Evolutionary conservation across 2,113 vertebrate species (phyloP).

Genomic region (Pteronura brasiliensis): DNA sequence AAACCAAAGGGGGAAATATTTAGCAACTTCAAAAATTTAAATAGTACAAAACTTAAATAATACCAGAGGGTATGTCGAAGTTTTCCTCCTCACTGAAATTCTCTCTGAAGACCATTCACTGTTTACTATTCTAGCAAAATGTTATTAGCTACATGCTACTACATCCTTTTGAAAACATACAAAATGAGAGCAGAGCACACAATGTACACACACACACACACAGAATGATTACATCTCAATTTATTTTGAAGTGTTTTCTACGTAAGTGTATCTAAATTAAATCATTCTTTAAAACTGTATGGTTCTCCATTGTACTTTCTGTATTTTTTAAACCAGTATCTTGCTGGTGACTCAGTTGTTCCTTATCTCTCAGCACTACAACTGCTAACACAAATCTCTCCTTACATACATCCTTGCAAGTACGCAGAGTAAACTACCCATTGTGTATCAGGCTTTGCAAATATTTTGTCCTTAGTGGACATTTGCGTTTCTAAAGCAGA

Average conservation of each 20-base stretch:
- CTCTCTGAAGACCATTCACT: neutral
- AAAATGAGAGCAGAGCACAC: neutral
- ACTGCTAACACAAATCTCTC: neutral
- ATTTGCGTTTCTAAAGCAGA: neutral
- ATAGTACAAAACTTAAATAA: neutral
- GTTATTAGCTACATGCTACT: neutral
- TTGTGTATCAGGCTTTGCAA: neutral
- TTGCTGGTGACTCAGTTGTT: neutral
- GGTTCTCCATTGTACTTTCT: neutral
- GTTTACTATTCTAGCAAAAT: neutral
- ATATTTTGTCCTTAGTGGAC: neutral
- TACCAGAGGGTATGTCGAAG: neutral
- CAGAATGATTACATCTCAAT: neutral
- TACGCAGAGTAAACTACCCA: neutral
- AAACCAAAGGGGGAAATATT: conserved; percentile 1
- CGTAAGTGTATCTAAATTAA: neutral
- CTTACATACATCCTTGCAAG: neutral
- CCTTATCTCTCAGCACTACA: neutral
- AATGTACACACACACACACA: neutral
- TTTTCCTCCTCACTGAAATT: neutral
- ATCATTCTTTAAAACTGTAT: neutral
- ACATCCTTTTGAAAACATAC: neutral
- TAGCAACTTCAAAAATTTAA: neutral
- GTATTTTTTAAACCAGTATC: neutral
- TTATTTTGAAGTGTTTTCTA: neutral